phyloP scores from a whole-genome alignment of 2,797 vertebrate species.

The Crax fasciolata region DNA sequence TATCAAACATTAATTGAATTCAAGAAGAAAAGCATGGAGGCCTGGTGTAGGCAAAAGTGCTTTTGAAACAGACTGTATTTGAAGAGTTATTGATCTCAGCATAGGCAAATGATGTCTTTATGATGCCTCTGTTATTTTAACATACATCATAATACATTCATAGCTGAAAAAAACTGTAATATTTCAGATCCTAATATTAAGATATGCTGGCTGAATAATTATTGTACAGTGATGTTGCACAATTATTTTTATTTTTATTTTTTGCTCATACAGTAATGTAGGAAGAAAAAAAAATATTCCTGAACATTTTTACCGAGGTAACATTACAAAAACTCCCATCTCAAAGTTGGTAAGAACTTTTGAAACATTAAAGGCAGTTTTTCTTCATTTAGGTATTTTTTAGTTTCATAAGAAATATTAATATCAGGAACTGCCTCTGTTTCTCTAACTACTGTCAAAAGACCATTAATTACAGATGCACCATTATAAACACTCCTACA shows the following conservation, averaged over 20 bases:
- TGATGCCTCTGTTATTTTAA: constrained; percentile 44
- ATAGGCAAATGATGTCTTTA: not conserved
- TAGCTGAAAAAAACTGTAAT: constrained; percentile 45
- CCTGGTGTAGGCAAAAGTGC: not conserved
- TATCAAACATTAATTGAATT: constrained; percentile 2
- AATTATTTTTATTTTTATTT: not conserved
- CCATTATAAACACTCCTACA: not conserved
- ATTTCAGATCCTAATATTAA: constrained; percentile 58
- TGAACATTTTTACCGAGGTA: not conserved
- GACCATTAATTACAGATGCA: not conserved
- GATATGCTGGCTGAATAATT: constrained; percentile 40
- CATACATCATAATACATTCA: not conserved
- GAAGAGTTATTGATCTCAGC: constrained; percentile 22
- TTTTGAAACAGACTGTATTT: constrained; percentile 15
- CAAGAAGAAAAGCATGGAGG: not conserved
- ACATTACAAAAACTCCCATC: not conserved
- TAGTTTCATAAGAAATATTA: not conserved
- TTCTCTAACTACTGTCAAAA: not conserved
- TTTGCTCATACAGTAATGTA: not conserved
- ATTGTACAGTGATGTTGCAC: not conserved
- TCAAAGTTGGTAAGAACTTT: not conserved
- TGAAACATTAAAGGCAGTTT: not conserved
- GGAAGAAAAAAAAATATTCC: not conserved
- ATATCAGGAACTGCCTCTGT: not conserved
- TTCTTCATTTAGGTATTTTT: not conserved